A percentile compares a stretch with the other conserved stretches of the same genome.
phyloP scores from a whole-genome alignment of 2,888 invertebrate species.

The Cerceris ruficornis region DNA sequence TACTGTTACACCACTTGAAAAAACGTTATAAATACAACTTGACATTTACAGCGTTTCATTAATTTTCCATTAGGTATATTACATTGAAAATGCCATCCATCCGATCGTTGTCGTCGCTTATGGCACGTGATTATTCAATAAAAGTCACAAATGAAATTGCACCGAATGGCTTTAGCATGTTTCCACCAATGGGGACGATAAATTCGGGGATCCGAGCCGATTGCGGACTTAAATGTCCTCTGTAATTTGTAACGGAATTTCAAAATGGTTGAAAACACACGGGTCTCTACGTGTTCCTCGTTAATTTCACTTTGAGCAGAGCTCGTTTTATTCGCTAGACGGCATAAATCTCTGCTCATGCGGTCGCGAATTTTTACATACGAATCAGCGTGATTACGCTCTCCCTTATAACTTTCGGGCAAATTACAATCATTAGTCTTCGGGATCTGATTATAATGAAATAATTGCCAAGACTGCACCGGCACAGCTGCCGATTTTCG shows the following conservation, averaged over 20 bases:
- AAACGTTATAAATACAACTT: too few species aligned
- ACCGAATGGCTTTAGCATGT: constrained; percentile 11
- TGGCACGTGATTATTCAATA: constrained; percentile 32
- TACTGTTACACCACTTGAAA: too few species aligned
- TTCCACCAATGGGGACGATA: constrained; percentile 14
- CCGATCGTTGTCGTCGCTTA: not conserved
- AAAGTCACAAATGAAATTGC: constrained; percentile 18
- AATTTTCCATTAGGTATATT: not conserved
- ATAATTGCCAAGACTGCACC: constrained; percentile 50
- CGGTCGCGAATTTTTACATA: constrained; percentile 44
- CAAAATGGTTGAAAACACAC: constrained; percentile 37
- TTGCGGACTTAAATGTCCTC: constrained; percentile 24
- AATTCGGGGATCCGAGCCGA: constrained; percentile 20
- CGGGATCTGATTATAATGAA: constrained; percentile 61
- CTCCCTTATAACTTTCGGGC: constrained; percentile 42
- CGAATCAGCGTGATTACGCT: constrained; percentile 30
- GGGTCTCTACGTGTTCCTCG: constrained; percentile 41
- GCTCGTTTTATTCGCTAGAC: constrained; percentile 29
- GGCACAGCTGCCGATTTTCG: constrained; percentile 53
- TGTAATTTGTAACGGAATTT: constrained; percentile 52
- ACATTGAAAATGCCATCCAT: not conserved
- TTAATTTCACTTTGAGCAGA: constrained; percentile 52
- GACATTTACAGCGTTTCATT: too few species aligned
- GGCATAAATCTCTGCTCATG: constrained; percentile 49
- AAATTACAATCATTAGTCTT: constrained; percentile 63